Conservation (phyloP, 2,797 vertebrate genomes). For the Arnoldichthys spilopterus region DNA sequence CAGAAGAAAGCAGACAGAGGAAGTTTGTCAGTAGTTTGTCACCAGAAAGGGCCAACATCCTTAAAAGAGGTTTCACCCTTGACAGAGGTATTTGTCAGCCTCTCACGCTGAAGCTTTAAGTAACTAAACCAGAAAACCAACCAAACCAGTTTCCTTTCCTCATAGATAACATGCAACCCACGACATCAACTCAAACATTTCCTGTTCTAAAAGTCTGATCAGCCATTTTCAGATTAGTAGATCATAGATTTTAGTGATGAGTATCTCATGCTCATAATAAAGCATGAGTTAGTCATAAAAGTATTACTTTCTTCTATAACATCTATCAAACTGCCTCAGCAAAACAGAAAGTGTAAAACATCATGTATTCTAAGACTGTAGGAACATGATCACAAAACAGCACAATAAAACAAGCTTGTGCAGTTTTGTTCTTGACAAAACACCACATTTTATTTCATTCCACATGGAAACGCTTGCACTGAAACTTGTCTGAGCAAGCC, state of each 20-base stretch:
- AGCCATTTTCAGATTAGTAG: not conserved
- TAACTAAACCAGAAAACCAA: constrained; percentile 69
- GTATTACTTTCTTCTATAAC: not conserved
- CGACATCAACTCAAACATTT: constrained; percentile 18
- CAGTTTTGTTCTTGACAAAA: not conserved
- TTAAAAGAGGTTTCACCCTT: no score
- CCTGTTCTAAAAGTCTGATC: constrained; percentile 32
- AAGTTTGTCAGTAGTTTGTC: no score
- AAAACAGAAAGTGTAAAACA: not conserved
- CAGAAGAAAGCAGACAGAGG: no score
- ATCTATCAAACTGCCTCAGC: not conserved
- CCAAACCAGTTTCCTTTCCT: constrained; percentile 66
- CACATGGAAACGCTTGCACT: constrained; percentile 18
- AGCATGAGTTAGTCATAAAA: not conserved
- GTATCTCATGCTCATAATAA: no score
- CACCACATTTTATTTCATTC: not conserved
- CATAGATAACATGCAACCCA: not conserved
- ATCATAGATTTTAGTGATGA: not conserved
- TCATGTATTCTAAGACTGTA: not conserved
- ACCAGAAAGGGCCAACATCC: no score
- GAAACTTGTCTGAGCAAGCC: constrained; percentile 58
- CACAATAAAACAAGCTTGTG: no score
- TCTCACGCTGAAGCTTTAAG: constrained; percentile 55
- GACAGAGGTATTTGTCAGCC: not conserved
- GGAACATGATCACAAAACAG: not conserved